Base-by-base conservation (phyloP, 1,140 invertebrate genomes). In the Sycophaga agraensis region DNA sequence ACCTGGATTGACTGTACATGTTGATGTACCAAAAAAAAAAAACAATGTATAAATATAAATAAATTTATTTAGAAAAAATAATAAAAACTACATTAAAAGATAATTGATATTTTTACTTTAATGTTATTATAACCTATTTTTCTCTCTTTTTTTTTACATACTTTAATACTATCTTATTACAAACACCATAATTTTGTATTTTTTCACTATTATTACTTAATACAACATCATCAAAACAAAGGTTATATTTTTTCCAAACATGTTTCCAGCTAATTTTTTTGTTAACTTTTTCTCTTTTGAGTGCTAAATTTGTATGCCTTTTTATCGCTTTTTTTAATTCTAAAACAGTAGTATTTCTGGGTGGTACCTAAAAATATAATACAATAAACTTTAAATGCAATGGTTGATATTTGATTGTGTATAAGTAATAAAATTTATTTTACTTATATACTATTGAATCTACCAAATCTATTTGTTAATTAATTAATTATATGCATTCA, bases 181-280 rank as follows among this genome's bases (percentile, higher is more conserved):
- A 24, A 19, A 81, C 65, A 5, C 77, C 76, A 63, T 79, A 81
- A 59, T 67, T 65, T 68, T 75, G 74, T 35, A 81, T 78, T 54
- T 75, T 72, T 63, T 73, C 68, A 28, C 68, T 69, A 46, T 79
- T 68, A 34, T 75, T 59, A n/a, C 17, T 55, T 24, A 81, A 66
- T 51, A 54, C 56, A 9, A 68, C 37, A 43, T 73, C 54, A 0
- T 74, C 63, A 40, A 71, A 80, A 16, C 42, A 59, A 7, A 81
- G 61, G 54, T 73, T 9, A 61, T 81, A 77, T 35, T 70, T 75
- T 54, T 73, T 79, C 78, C 78, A 81, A 22, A 81, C 48, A n/a
- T 76, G 71, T 56, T 74, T 80, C 79, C 79, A 81, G 55, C 77
- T 80, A 28, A 79, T 77, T 63, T 79, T 80, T 34, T 72, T 75